Evolutionary conservation across 2,888 invertebrate species (phyloP).

Genomic region (Enoplolaimus lenunculus): DNA sequence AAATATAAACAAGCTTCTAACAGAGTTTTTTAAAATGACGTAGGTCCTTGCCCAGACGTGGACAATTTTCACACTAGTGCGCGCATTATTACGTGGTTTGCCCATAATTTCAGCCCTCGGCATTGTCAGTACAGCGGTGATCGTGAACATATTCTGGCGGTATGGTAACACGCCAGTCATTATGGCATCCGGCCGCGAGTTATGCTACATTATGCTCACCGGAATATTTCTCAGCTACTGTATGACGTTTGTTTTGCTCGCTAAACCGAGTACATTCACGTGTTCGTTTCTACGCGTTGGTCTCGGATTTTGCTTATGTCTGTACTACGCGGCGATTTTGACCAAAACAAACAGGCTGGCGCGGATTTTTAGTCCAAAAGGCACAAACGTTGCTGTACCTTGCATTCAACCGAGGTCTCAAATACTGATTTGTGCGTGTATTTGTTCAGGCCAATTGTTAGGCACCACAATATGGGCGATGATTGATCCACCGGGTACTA

Average conservation of each 20-base stretch:
- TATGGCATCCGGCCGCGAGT: slow-evolving; percentile 61
- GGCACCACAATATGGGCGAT: slow-evolving; percentile 50
- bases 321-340: slow-evolving; percentile 60
- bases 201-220: slow-evolving; percentile 59
- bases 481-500: slow-evolving; percentile 55
- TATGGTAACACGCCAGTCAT: slow-evolving; percentile 55
- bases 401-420: slow-evolving; percentile 63
- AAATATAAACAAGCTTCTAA: neutral
- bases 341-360: slow-evolving; percentile 62
- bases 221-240: slow-evolving; percentile 58
- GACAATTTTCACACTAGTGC: too few relatives aligned
- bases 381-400: slow-evolving; percentile 55
- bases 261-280: slow-evolving; percentile 53
- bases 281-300: slow-evolving; percentile 54
- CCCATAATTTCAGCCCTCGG: slow-evolving; percentile 10
- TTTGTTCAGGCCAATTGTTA: neutral
- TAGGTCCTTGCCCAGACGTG: too few relatives aligned
- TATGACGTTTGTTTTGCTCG: slow-evolving; percentile 57
- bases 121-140: slow-evolving; percentile 49
- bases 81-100: too few relatives aligned
- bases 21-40: too few relatives aligned
- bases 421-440: slow-evolving; percentile 40
- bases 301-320: slow-evolving; percentile 56
- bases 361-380: slow-evolving; percentile 56
- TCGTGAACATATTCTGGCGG: slow-evolving; percentile 53